Conservation (phyloP, 2,113 vertebrate genomes). For the Muntiacus reevesi region DNA sequence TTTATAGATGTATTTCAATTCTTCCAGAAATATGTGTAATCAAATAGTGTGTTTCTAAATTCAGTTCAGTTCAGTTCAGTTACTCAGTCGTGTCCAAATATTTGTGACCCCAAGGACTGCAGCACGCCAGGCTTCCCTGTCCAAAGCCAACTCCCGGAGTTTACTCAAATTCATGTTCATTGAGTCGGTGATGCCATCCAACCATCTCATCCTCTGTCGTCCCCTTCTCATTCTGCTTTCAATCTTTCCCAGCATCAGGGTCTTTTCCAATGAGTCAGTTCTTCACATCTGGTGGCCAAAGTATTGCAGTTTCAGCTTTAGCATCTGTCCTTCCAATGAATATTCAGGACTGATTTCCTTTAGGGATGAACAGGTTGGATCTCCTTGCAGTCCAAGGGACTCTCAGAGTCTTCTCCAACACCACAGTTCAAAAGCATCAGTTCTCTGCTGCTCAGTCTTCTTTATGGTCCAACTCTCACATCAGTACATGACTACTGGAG, state of each 20-base stretch:
- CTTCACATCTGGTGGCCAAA: not conserved
- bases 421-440: not conserved
- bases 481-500: not conserved
- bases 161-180: not conserved
- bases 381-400: not conserved
- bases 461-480: not conserved
- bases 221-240: not conserved
- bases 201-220: not conserved
- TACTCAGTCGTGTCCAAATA: fast-evolving
- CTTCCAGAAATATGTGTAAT: not conserved
- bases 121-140: not conserved
- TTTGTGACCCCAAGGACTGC: not conserved
- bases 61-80: not conserved
- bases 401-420: not conserved
- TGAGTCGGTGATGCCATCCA: not conserved
- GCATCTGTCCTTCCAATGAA: not conserved
- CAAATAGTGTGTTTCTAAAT: not conserved
- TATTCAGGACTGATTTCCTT: not conserved
- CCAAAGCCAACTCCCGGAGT: not conserved
- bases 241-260: not conserved
- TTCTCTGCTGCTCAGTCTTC: not conserved
- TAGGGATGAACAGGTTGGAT: not conserved
- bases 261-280: not conserved
- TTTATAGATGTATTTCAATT: not conserved
- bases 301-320: not conserved